Base-by-base conservation (phyloP, 2,888 invertebrate species). In the Biston betularia region DNA sequence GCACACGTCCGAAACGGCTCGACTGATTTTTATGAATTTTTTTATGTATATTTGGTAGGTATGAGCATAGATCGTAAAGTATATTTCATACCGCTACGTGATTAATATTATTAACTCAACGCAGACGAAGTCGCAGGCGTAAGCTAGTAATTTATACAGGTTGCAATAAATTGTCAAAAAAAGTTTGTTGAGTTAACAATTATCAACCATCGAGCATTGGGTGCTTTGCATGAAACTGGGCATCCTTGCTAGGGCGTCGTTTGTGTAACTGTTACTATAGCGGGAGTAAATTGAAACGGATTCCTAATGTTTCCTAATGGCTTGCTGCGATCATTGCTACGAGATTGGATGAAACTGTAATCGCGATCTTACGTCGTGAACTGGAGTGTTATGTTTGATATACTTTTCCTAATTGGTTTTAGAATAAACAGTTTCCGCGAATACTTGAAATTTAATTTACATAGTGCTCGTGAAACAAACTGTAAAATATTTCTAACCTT, bases 231-330 rank as follows among this genome's bases (percentile, higher is more conserved):
- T 24, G 38, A 6, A 12, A 33, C 33, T 54, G 12, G 54, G 33
- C 54, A 44, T 24, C 42, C 42, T 40, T 44, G 54, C 54, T n/a
- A 54, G 54, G 33, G n/a, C 42, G 33, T 54, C 54, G 54, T 54
- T 54, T 33, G 49, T 60, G 42, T 42, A 38, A 9, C 34, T 44
- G 55, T 60, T 46, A 54, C 50, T 42, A 49, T 42, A 52, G 40
- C 42, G n/a, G 42, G 48, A 53, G 53, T 57, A 61, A 66, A 66
- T 53, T 66, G 57, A 66, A 62, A 58, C 46, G 49, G 46, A 56
- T 40, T 61, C 61, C 35, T 57, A 65, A 61, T 48, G 65, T 52
- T 48, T 48, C 46, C 46, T 33, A 66, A 66, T 53, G 34, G 57
- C 40, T 53, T 49, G 48, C 42, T 62, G 61, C n/a, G 53, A 53